Base-by-base conservation (phyloP, 2,888 invertebrate species). In the Endomychus coccineus region DNA sequence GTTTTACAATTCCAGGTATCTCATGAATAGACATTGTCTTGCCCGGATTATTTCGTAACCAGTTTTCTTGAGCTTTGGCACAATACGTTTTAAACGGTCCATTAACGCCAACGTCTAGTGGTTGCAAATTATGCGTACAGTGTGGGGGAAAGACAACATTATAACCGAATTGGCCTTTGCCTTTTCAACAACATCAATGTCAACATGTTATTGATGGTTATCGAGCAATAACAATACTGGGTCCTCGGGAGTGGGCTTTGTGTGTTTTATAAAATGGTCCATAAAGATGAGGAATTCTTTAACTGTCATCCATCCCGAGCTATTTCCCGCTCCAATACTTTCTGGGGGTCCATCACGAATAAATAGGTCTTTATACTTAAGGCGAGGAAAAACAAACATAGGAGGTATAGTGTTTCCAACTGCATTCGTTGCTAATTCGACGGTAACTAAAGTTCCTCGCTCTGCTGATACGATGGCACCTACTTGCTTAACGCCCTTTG, bases 181-280 rank as follows among this genome's bases (percentile, higher is more conserved):
- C 25, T 43, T 49, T 30, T 52, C 43, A 12, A 54, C 23, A 4
- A 47, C 51, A 13, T 39, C 24, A 24, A 57, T 46, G 25, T 46
- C 35, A 2, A 58, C 27, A 35, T 58, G 58, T n/a, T 56, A 56
- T 9, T 30, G 27, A 38, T 58, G 56, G 37, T 58, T 57, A 33
- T 56, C 55, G 2, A 56, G 38, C 2, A 57, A 17, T 14, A 59
- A 31, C 3, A 59, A 35, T 9, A 55, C 51, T 16, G 52, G 52
- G 2, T 48, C 42, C 24, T 45, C 31, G 12, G 32, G 23, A n/a
- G 48, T 44, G 9, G 50, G 39, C 9, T 41, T 48, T 4, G 35
- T 28, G 27, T 36, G 19, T 21, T 52, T 48, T 16, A 53, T 46
- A 32, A 59, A 59, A 35, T 60, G 55, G 11, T 58, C 41, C 34